Base-by-base conservation (phyloP, 2,888 invertebrate genomes). In the Amiota mariae region DNA sequence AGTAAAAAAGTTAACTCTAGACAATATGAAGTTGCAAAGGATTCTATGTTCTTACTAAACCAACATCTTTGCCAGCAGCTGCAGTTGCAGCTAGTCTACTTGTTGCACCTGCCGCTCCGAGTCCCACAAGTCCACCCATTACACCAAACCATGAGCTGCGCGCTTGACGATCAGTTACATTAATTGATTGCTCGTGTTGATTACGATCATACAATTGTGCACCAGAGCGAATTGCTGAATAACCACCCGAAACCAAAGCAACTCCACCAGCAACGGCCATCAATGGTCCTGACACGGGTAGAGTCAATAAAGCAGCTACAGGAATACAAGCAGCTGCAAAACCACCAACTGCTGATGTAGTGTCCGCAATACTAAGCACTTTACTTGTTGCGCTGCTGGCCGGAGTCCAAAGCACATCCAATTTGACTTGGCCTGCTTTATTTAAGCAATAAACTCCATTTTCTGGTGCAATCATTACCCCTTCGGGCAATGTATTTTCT, bases 391-490 rank as follows among this genome's bases (percentile, higher is more conserved):
- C 2, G 6, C 73, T 77, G 2, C 76, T 80, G 3, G 82, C 85
- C 10, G 89, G 89, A 12, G 89, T 88, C 18, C 68, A 1, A 73
- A 77, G 81, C 6, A 77, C 66, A 36, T 85, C 84, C 74, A 89
- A 75, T 2, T 77, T 67, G 1, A 89, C 86, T 6, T 63, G 2
- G 1, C 72, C 72, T 0, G 12, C 2, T 10, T 13, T 2, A 18
- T 80, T 70, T 0, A 83, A 74, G 51, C 78, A 80, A 72, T 90
- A 90, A 61, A 88, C 72, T 6, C 92, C 92, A 18, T 89, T 81
- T 6, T 76, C 73, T 0, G 92, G 92, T 0, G 91, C 86, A 64
- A 91, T 84, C 89, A 92, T 90, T 13, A 87, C 79, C 46, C 91
- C 90, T 71, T 87, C 78, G 0, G 90, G 89, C 47, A 91, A 84